Percentiles rank a stretch among this genome's conserved stretches.
Evolutionary conservation across 2,113 vertebrate genomes (phyloP).

Genomic region (Chloropsis cyanopogon): DNA sequence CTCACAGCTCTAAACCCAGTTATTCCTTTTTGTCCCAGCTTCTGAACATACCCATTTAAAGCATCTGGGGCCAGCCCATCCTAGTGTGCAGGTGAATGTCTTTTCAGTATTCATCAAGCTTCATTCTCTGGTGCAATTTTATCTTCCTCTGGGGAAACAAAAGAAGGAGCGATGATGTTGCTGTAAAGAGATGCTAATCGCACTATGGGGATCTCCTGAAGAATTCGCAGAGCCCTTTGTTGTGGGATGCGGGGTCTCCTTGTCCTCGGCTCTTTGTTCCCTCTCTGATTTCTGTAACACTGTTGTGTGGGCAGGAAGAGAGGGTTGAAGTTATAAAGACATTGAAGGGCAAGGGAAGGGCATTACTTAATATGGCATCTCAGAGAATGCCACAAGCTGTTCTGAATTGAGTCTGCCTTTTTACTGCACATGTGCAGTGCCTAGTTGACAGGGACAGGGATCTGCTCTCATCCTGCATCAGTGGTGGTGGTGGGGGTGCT

Average conservation of each 20-base stretch:
- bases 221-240: conserved; percentile 31
- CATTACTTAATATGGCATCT: neutral
- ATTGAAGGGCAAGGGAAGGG: conserved; percentile 45
- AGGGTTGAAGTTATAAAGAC: conserved; percentile 18
- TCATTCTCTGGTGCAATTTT: conserved; percentile 22
- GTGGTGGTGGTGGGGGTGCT: neutral
- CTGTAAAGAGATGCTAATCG: conserved; percentile 58
- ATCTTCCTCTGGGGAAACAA: conserved; percentile 43
- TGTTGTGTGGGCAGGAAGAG: neutral
- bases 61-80: neutral
- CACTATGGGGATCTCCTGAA: conserved; percentile 14
- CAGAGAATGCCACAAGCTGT: neutral
- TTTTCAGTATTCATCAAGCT: conserved; percentile 45
- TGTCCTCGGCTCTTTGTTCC: conserved; percentile 13
- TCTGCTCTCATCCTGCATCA: neutral
- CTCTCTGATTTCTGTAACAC: neutral
- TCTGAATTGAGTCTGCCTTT: neutral
- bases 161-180: conserved; percentile 25
- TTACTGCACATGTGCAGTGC: neutral
- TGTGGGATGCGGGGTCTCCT: neutral
- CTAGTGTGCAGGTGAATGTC: neutral
- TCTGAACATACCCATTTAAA: neutral
- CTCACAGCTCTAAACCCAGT: neutral
- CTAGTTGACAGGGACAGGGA: neutral
- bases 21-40: neutral